Conservation (phyloP, 1,140 invertebrate species). For the Colletes gigas region DNA sequence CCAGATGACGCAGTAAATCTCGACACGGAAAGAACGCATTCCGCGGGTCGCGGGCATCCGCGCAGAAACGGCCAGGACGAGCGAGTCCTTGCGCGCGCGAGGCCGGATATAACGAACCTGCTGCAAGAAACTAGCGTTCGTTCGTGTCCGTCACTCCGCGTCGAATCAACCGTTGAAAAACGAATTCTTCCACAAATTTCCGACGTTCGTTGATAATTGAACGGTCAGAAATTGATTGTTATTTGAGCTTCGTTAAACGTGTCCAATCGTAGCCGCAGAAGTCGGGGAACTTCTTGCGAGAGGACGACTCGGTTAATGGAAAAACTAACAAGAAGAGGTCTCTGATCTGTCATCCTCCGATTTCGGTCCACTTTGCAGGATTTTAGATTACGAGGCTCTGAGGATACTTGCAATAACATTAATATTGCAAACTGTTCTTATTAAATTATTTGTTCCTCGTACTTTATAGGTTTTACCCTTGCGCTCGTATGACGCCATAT, state of each 20-base stretch:
- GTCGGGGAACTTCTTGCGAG: too few relatives aligned
- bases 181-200: conserved; percentile 4
- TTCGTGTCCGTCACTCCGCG: conserved; percentile 5
- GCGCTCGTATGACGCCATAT: too few relatives aligned
- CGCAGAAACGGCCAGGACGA: conserved; percentile 18
- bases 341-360: too few relatives aligned
- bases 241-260: too few relatives aligned
- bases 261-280: too few relatives aligned
- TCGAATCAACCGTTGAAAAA: background rate
- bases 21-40: conserved; percentile 55
- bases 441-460: too few relatives aligned
- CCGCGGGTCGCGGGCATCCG: conserved; percentile 23
- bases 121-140: conserved; percentile 45
- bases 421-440: too few relatives aligned
- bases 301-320: background rate
- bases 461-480: too few relatives aligned
- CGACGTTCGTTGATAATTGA: background rate
- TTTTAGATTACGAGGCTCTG: too few relatives aligned
- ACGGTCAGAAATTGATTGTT: background rate
- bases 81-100: conserved; percentile 13
- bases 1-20: conserved; percentile 64
- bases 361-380: too few relatives aligned
- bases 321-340: too few relatives aligned
- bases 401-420: too few relatives aligned
- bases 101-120: conserved; percentile 49